A percentile compares a stretch with the other conserved stretches of the same genome.
Conservation (phyloP, 2,797 vertebrate species). For the Diglossa cyanea region DNA sequence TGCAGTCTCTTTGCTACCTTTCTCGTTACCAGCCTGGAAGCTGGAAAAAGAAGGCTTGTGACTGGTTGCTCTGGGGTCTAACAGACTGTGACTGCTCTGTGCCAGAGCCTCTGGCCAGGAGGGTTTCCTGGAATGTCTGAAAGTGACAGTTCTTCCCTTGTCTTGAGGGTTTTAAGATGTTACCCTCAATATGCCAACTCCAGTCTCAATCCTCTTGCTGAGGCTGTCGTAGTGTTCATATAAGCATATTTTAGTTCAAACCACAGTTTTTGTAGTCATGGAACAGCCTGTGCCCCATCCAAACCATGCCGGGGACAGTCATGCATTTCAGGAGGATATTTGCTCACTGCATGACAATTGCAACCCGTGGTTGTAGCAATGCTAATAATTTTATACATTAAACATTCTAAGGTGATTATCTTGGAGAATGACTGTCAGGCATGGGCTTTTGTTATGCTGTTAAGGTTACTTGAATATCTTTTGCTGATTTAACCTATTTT, state of each 20-base stretch:
- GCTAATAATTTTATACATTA: background rate
- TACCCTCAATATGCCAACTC: slow-evolving; percentile 32
- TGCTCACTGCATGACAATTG: background rate
- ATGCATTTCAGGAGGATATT: background rate
- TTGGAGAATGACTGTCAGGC: background rate
- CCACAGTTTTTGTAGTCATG: rapidly evolving
- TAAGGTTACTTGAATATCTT: background rate
- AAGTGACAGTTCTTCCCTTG: background rate
- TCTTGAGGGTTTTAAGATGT: background rate
- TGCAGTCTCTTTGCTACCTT: background rate
- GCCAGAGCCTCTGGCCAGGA: background rate
- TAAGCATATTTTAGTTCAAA: rapidly evolving
- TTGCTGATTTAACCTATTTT: background rate
- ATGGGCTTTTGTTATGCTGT: background rate
- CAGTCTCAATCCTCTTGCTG: background rate
- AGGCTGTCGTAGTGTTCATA: background rate
- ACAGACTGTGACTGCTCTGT: background rate
- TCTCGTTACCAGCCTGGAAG: background rate
- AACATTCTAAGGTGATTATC: background rate
- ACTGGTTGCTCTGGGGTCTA: background rate
- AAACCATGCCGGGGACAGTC: rapidly evolving
- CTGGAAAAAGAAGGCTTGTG: background rate
- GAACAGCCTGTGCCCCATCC: background rate
- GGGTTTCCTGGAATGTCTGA: background rate
- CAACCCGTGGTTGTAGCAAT: background rate